These are phyloP conservation scores for Ophion costatus DNA, from an alignment of 2,888 invertebrate species.

Conservation along the genomic window DNA sequence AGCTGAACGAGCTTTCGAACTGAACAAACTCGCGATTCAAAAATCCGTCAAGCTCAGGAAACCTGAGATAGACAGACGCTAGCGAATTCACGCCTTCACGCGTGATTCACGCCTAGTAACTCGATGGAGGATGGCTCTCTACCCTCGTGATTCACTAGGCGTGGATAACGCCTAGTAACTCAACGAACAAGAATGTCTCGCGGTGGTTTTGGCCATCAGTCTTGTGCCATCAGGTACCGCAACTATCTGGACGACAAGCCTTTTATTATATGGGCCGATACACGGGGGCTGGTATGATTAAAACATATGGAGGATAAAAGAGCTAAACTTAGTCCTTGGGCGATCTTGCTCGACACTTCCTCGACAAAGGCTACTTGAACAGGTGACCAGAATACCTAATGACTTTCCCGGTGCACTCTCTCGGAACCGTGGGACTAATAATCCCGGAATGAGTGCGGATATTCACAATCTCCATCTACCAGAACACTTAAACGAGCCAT, in stretches of 20 bases:
- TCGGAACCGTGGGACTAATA: neutral
- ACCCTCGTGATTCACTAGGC: no score
- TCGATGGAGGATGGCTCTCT: no score
- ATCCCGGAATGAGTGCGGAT: neutral
- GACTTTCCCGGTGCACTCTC: neutral
- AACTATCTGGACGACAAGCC: constrained; percentile 39
- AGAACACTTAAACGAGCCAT: neutral
- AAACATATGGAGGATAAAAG: neutral
- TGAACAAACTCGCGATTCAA: neutral
- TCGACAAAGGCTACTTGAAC: no score
- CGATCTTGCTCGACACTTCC: constrained; percentile 27
- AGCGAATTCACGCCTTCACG: neutral
- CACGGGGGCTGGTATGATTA: constrained; percentile 22
- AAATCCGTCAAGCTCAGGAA: neutral
- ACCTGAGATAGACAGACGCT: constrained; percentile 6
- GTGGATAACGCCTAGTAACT: no score
- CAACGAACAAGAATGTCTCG: no score
- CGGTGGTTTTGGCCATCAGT: constrained; percentile 40
- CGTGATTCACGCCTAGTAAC: no score
- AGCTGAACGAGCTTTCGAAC: neutral
- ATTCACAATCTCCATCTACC: neutral
- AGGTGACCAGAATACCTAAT: neutral
- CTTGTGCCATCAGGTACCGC: constrained; percentile 10
- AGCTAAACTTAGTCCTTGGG: constrained; percentile 38
- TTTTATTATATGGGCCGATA: constrained; percentile 37